These are phyloP conservation scores for Eupithecia exiguata DNA, from an alignment of 2,888 invertebrate species.

Conservation along the genomic window DNA sequence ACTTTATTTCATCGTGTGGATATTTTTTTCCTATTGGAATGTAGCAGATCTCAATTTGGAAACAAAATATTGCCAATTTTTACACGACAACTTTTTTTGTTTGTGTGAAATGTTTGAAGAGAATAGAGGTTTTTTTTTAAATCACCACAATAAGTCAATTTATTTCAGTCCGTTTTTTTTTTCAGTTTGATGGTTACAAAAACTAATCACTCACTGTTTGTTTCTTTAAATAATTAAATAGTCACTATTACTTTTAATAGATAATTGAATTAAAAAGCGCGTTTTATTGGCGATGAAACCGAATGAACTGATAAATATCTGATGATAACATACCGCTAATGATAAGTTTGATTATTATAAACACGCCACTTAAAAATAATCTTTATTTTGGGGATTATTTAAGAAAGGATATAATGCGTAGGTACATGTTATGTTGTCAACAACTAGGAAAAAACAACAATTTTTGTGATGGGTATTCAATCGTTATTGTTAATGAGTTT, in stretches of 20 bases:
- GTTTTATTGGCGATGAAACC: not conserved
- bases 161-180: not conserved
- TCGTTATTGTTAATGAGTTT: not conserved
- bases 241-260: not conserved
- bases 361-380: conserved; percentile 36
- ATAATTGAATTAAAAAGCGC: not conserved
- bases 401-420: conserved; percentile 21
- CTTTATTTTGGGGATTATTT: conserved; percentile 26
- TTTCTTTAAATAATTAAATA: not conserved
- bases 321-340: conserved; percentile 33
- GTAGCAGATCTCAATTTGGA: not conserved
- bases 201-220: not conserved
- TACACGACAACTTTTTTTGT: not conserved
- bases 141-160: not conserved
- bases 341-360: conserved; percentile 33
- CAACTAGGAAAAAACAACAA: not conserved
- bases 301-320: conserved; percentile 16
- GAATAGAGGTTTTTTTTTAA: not conserved
- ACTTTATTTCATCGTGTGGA: not conserved
- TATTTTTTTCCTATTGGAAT: not conserved
- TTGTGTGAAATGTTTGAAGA: too few relatives aligned
- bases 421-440: not conserved
- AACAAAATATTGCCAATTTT: not conserved
- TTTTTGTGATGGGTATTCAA: not conserved
- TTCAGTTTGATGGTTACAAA: not conserved